A percentile compares a stretch with the other conserved stretches of the same genome.
Evolutionary conservation across 2,797 vertebrate species (phyloP).

Genomic region (Pangasius djambal): DNA sequence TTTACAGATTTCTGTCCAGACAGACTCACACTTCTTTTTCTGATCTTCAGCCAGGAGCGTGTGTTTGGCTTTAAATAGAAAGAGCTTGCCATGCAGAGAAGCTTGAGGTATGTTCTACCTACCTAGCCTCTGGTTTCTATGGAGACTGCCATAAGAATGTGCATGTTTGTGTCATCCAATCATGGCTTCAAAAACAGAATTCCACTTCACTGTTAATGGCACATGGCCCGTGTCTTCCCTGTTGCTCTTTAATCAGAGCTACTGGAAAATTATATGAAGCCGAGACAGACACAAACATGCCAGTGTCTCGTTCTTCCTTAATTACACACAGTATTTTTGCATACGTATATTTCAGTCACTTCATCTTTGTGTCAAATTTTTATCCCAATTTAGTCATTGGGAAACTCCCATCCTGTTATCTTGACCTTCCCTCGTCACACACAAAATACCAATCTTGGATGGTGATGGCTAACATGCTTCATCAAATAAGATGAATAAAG

Average conservation of each 20-base stretch:
- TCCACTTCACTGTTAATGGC: slow-evolving; percentile 31
- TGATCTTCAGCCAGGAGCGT: slow-evolving; percentile 28
- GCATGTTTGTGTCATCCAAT: slow-evolving; percentile 47
- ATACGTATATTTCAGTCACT: neutral
- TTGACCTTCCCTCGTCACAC: neutral
- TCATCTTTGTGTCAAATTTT: neutral
- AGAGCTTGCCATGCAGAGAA: slow-evolving; percentile 33
- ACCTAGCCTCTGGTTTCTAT: slow-evolving; percentile 62
- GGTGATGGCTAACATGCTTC: neutral
- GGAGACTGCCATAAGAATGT: slow-evolving; percentile 60
- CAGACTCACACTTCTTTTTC: neutral
- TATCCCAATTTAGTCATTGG: neutral
- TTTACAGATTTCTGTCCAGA: slow-evolving; percentile 19
- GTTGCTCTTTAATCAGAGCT: slow-evolving; percentile 2
- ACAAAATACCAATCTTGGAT: neutral
- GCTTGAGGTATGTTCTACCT: slow-evolving; percentile 42
- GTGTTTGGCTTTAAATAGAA: slow-evolving; percentile 49
- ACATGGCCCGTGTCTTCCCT: neutral
- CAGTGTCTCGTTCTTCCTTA: neutral
- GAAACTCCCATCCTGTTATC: slow-evolving; percentile 3
- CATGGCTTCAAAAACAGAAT: slow-evolving; percentile 25
- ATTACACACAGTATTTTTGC: neutral
- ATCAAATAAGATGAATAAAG: neutral
- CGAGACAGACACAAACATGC: neutral
- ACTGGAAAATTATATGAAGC: neutral